phyloP scores from a whole-genome alignment of 2,888 invertebrate genomes.

The Listrodromus nycthemerus region DNA sequence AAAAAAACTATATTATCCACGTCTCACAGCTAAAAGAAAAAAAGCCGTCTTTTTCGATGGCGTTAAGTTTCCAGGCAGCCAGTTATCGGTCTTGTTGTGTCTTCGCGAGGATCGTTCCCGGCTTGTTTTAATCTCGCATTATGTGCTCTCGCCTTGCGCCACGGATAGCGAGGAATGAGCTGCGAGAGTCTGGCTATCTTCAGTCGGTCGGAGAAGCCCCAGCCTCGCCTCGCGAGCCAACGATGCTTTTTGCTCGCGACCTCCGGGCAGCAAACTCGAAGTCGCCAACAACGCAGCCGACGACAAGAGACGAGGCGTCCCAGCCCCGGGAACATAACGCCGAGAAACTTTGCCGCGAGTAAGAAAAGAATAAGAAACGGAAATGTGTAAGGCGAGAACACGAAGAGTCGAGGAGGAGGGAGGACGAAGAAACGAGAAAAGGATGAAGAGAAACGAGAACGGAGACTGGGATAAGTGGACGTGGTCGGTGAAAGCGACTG shows the following conservation, averaged over 20 bases:
- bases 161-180: constrained; percentile 34
- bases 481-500: constrained; percentile 9
- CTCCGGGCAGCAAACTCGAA: constrained; percentile 44
- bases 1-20: no score
- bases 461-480: constrained; percentile 46
- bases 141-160: constrained; percentile 11
- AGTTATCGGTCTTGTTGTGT: constrained; percentile 48
- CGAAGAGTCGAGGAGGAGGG: background rate
- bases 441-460: constrained; percentile 63
- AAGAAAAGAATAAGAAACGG: constrained; percentile 64
- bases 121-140: constrained; percentile 23
- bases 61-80: background rate
- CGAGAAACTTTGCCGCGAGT: constrained; percentile 48
- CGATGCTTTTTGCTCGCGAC: constrained; percentile 63
- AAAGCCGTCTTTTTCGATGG: no score
- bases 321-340: constrained; percentile 38
- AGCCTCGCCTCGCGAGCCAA: constrained; percentile 32
- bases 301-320: constrained; percentile 41
- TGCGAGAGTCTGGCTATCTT: constrained; percentile 35
- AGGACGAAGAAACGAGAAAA: constrained; percentile 46
- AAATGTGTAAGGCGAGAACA: constrained; percentile 50
- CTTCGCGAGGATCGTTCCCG: constrained; percentile 43
- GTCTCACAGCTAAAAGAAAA: no score
- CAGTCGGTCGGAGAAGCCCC: background rate
- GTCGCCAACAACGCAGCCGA: constrained; percentile 29